phyloP scores from a whole-genome alignment of 2,888 invertebrate genomes.

The Cataglyphis cursor region DNA sequence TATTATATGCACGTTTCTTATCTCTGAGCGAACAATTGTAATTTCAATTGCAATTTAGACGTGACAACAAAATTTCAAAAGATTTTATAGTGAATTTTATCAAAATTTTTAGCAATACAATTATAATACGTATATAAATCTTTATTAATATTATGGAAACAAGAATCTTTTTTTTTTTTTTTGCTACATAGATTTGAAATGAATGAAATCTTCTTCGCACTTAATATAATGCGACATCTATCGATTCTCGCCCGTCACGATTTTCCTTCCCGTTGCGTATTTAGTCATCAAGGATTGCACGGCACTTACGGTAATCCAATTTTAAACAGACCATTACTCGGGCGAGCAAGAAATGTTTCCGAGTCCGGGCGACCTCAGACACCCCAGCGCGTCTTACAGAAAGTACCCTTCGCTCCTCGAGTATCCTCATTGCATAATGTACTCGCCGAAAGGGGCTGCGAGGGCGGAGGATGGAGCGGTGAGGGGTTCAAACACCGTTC shows the following conservation, averaged over 20 bases:
- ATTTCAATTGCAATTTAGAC: neutral
- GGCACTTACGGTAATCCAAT: constrained; percentile 72
- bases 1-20: neutral
- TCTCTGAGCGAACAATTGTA: neutral
- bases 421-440: constrained; percentile 76
- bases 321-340: constrained; percentile 70
- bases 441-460: constrained; percentile 67
- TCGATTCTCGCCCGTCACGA: constrained; percentile 10
- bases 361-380: constrained; percentile 64
- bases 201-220: neutral
- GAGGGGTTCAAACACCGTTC: constrained; percentile 55
- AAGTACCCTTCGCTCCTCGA: constrained; percentile 69
- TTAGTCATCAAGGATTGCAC: constrained; percentile 69
- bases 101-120: neutral
- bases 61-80: neutral
- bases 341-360: constrained; percentile 73
- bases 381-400: constrained; percentile 62
- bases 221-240: constrained; percentile 38
- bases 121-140: neutral
- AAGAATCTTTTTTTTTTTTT: neutral
- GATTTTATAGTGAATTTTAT: neutral
- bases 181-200: constrained; percentile 22
- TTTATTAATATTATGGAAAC: constrained; percentile 23
- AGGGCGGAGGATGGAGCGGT: neutral
- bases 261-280: constrained; percentile 52